Conservation (phyloP, 2,888 invertebrate genomes). For the Epistrophella euchroma region DNA sequence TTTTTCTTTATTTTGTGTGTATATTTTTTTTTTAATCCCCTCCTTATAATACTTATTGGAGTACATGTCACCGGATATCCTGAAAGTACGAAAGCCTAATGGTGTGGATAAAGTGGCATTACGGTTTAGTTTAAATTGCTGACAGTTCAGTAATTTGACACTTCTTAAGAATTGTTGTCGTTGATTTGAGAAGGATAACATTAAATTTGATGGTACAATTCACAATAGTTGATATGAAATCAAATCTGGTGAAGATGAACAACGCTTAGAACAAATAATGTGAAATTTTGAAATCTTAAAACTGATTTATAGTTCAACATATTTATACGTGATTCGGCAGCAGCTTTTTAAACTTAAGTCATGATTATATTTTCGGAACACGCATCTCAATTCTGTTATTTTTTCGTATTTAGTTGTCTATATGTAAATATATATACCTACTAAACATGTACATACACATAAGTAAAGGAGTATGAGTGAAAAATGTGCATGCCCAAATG, state of each 20-base stretch:
- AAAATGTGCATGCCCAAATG: slow-evolving; percentile 5
- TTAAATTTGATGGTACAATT: slow-evolving; percentile 2
- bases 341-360: too few relatives aligned
- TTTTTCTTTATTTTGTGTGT: slow-evolving; percentile 23
- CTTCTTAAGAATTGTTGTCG: neutral
- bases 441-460: neutral
- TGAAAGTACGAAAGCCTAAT: slow-evolving; percentile 38
- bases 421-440: neutral
- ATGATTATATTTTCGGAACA: slow-evolving; percentile 38
- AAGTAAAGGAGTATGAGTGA: neutral
- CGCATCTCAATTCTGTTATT: slow-evolving; percentile 12
- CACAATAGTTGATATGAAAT: slow-evolving; percentile 40
- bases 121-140: slow-evolving; percentile 2
- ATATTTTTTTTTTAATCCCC: neutral
- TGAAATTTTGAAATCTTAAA: neutral
- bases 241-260: neutral
- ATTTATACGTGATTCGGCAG: slow-evolving; percentile 35
- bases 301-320: neutral
- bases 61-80: slow-evolving; percentile 63
- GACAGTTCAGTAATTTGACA: slow-evolving; percentile 15
- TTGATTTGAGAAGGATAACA: neutral
- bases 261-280: neutral
- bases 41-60: neutral
- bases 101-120: slow-evolving; percentile 43
- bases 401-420: neutral